Evolutionary conservation across 2,888 invertebrate genomes (phyloP).

Genomic region (Gnatocerus cornutus): DNA sequence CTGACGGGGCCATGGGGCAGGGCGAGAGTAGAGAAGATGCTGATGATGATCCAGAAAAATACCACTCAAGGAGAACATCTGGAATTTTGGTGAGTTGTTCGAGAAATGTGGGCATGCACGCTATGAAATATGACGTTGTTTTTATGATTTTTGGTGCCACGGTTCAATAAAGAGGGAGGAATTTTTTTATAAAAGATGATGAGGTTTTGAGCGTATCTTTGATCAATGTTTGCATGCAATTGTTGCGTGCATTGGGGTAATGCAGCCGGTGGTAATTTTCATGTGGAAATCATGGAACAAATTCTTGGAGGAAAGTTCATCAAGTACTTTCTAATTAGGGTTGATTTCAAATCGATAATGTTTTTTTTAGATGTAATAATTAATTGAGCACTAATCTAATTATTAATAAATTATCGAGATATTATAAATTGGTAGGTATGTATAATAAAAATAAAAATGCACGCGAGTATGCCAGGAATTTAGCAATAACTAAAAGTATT

Average conservation of each 20-base stretch:
- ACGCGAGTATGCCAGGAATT: no score
- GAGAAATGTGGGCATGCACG: conserved; percentile 1
- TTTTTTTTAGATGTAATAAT: not conserved
- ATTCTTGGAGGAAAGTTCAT: no score
- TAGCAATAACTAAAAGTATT: no score
- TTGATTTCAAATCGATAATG: not conserved
- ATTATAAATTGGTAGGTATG: no score
- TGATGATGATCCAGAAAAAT: conserved; percentile 73
- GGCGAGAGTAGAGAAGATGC: conserved; percentile 72
- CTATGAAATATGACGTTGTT: conserved; percentile 12
- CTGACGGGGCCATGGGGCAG: conserved; percentile 74
- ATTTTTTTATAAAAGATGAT: not conserved
- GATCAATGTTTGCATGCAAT: conserved; percentile 21
- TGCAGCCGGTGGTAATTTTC: conserved; percentile 21
- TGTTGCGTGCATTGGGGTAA: conserved; percentile 17
- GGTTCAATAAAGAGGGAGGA: not conserved
- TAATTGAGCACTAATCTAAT: not conserved
- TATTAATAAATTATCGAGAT: no score
- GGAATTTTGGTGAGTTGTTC: conserved; percentile 72
- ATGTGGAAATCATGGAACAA: not conserved
- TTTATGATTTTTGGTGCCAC: conserved; percentile 17
- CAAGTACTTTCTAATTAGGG: not conserved
- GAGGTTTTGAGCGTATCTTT: not conserved
- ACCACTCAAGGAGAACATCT: conserved; percentile 71
- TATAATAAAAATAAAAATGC: no score